Conservation (phyloP, 2,888 invertebrate genomes). For the Dicyrtoma fusca region DNA sequence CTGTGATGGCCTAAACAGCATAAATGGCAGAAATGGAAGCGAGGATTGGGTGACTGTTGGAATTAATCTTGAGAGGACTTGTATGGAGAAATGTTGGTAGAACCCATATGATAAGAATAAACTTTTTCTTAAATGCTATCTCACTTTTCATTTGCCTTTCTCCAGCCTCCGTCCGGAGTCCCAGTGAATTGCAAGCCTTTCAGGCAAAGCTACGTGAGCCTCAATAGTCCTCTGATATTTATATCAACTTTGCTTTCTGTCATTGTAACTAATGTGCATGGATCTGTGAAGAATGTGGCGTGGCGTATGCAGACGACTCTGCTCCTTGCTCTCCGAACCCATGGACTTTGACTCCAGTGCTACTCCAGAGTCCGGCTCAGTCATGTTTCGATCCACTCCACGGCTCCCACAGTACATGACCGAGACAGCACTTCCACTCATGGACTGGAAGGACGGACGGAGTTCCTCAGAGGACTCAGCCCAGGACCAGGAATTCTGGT, state of each 20-base stretch:
- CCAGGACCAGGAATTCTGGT: slow-evolving; percentile 22
- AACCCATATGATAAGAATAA: slow-evolving; percentile 19
- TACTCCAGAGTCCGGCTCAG: too few species aligned
- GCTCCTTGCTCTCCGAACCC: too few species aligned
- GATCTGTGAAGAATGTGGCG: not conserved
- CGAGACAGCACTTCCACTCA: too few species aligned
- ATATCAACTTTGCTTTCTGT: slow-evolving; percentile 18
- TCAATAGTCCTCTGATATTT: too few species aligned
- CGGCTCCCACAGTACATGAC: too few species aligned
- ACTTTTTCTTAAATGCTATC: slow-evolving; percentile 27
- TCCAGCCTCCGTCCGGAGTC: not conserved
- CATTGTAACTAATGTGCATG: slow-evolving; percentile 22
- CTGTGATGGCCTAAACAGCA: not conserved
- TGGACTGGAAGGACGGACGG: not conserved
- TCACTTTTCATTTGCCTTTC: slow-evolving; percentile 20
- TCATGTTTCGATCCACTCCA: too few species aligned
- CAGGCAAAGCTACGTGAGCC: too few species aligned
- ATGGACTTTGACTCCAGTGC: too few species aligned
- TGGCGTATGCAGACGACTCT: too few species aligned
- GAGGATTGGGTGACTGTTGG: slow-evolving; percentile 12
- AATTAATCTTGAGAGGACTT: slow-evolving; percentile 29
- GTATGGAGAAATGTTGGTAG: too few species aligned
- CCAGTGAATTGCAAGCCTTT: too few species aligned
- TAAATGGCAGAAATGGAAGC: not conserved
- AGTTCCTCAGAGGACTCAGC: too few species aligned